phyloP scores from a whole-genome alignment of 2,797 vertebrate genomes.

The Acrossocheilus wenchowensis region DNA sequence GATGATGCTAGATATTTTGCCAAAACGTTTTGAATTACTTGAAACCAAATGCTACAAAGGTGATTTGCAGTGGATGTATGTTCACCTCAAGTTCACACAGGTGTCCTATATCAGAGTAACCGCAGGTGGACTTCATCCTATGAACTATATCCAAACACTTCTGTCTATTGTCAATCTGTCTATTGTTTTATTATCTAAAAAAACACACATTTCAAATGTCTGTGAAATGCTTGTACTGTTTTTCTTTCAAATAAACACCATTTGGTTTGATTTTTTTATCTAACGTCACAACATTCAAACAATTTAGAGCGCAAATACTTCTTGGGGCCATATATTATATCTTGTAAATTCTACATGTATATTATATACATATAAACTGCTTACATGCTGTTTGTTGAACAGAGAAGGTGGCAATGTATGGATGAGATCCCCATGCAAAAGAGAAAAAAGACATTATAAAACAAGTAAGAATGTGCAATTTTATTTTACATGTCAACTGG shows the following conservation, averaged over 20 bases:
- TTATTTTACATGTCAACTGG: neutral
- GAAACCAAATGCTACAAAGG: neutral
- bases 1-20: neutral
- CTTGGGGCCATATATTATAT: neutral
- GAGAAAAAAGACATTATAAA: neutral
- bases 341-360: neutral
- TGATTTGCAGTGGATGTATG: neutral
- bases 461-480: neutral
- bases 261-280: neutral
- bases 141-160: neutral
- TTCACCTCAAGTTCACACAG: neutral
- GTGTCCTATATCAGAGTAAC: neutral
- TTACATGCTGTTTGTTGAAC: slow-evolving; percentile 74
- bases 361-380: slow-evolving; percentile 50
- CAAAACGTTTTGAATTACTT: neutral
- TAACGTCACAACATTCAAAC: neutral
- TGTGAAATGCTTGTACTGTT: neutral
- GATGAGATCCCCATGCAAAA: slow-evolving; percentile 25
- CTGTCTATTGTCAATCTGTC: neutral
- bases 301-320: neutral
- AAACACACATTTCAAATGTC: neutral
- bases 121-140: neutral
- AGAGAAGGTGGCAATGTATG: neutral
- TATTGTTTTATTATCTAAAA: neutral
- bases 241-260: neutral